These are phyloP conservation scores for Peromyscus eremicus DNA, from an alignment of 2,797 vertebrate genomes.

Conservation along the genomic window DNA sequence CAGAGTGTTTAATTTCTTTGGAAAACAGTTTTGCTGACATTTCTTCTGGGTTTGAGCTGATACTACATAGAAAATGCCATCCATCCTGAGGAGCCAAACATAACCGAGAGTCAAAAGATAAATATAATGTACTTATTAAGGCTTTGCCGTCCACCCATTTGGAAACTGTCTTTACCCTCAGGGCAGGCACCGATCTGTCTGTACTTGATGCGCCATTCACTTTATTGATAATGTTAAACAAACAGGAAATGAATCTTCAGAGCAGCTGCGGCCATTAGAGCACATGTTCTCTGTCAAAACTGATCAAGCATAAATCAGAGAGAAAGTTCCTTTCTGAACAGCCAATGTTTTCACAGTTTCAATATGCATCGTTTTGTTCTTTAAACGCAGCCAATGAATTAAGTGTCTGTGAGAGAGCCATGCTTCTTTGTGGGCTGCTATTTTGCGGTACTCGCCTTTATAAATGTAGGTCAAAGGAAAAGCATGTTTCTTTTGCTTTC, in stretches of 20 bases:
- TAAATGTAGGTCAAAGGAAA: constrained; percentile 82
- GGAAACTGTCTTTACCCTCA: constrained; percentile 51
- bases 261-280: not conserved
- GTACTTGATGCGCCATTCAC: constrained; percentile 12
- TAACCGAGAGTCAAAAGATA: constrained; percentile 66
- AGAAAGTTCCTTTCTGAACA: constrained; percentile 36
- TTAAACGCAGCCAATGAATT: constrained; percentile 28
- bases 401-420: not conserved
- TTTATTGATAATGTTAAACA: constrained; percentile 64
- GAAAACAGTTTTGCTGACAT: constrained; percentile 58
- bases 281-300: constrained; percentile 51
- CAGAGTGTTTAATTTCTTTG: constrained; percentile 71
- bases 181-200: constrained; percentile 71
- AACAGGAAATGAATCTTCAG: constrained; percentile 55
- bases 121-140: constrained; percentile 67
- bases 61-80: constrained; percentile 62
- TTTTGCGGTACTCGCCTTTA: constrained; percentile 35
- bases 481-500: constrained; percentile 75
- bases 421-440: constrained; percentile 11
- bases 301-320: constrained; percentile 32
- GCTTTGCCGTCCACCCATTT: constrained; percentile 43
- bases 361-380: not conserved
- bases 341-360: not conserved
- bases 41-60: constrained; percentile 48
- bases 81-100: constrained; percentile 62